Evolutionary conservation across 2,797 vertebrate genomes (phyloP), one percentile per base, ranked within the genome.

Genomic region (Distichodus sexfasciatus): DNA sequence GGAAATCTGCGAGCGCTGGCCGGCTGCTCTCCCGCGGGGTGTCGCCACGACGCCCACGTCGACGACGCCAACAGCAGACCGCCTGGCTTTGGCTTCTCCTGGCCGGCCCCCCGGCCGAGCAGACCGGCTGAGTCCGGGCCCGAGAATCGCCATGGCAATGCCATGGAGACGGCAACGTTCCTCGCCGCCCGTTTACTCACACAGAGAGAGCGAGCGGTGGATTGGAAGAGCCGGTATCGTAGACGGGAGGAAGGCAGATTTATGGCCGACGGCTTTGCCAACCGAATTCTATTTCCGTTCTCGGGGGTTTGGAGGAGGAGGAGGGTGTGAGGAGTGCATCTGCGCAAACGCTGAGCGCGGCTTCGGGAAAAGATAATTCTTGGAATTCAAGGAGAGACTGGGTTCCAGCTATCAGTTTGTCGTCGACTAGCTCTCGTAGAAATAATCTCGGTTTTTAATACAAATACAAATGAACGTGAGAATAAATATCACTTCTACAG

Each of bases 111-210:
- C 36, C 61, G 35, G 29, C 12, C 51, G 60, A 75, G 44, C 72
- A 70, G 72, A 75, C 72, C 55, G 61, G 44, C 72, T 28, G 63
- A 68, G 63, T 40, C 67, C 55, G 51, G 35, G 72, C 71, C n/a
- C 61, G 44, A 60, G 71, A 69, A 79, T 79, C 69, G 66, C 71
- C 74, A 76, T 79, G 77, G 74, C 67, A 74, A 79, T 74, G 60
- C 77, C 66, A 79, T 79, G 77, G 77, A 76, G 72, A 79, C 71
- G 7, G 50, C 48, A 69, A 54, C 38, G 41, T 50, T 35, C 63
- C 43, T 55, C 47, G 58, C 54, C 46, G 69, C 66, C 65, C 54
- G 67, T 75, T 75, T 66, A 61, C 60, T 64, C 23, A 48, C 40
- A 63, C 15, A 50, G 5, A 69, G 24, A 26, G 64, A 47, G 35